Evolutionary conservation across 2,888 invertebrate genomes (phyloP).

Genomic region (Scaptomyza flava): DNA sequence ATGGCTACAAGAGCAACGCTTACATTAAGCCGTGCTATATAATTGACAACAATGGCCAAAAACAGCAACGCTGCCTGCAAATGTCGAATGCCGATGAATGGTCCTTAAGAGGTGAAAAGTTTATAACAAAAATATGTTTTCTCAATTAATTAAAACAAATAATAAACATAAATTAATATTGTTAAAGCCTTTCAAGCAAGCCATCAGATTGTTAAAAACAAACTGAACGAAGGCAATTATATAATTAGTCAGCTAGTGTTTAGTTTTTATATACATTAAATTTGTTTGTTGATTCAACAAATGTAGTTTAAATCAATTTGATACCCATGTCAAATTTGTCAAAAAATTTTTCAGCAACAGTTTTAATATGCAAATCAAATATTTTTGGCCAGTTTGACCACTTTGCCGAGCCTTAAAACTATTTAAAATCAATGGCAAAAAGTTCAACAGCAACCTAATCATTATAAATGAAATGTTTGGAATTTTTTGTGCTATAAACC

Average conservation of each 20-base stretch:
- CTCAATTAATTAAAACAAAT: neutral
- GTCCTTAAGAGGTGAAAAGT: constrained; percentile 66
- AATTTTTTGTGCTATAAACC: neutral
- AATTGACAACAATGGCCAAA: constrained; percentile 86
- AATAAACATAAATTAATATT: neutral
- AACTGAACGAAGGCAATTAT: neutral
- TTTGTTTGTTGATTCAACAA: too few relatives aligned
- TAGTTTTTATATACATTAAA: too few relatives aligned
- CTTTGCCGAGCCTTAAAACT: constrained; percentile 1
- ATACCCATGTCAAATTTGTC: too few relatives aligned
- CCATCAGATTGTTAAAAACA: too few relatives aligned
- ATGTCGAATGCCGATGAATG: constrained; percentile 87
- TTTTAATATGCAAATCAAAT: constrained; percentile 1
- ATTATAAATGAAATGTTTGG: neutral
- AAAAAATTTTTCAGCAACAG: neutral
- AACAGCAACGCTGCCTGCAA: constrained; percentile 87
- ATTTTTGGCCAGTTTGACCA: constrained; percentile 4
- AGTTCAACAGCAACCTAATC: constrained; percentile 10
- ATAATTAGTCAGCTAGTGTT: too few relatives aligned
- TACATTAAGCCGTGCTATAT: constrained; percentile 88
- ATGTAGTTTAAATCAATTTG: too few relatives aligned
- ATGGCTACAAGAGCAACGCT: constrained; percentile 91
- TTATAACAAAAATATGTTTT: neutral
- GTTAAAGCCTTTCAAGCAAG: too few relatives aligned
- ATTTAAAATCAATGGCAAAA: neutral